Evolutionary conservation across 1,140 invertebrate species (phyloP), one percentile per base, ranked within the genome.

Genomic region (Drosophila equinoxialis): DNA sequence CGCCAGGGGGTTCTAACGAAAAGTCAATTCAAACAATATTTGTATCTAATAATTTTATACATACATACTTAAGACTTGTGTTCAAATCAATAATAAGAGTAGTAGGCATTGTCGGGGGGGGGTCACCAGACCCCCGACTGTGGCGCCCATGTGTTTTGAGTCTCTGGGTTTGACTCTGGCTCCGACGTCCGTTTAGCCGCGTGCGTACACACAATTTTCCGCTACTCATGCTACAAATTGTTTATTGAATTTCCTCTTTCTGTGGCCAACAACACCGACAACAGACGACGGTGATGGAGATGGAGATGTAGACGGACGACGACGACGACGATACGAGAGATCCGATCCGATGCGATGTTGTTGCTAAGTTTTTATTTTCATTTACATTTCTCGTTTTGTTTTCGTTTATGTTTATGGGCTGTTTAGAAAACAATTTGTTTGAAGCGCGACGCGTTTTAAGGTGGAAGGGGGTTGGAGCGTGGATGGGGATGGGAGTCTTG

Each of bases 181-280:
- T 42, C 39, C 59, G 45, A 51, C 70, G 76, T 71, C 68, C 83
- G 83, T 86, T 86, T 86, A 86, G 83, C 83, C 79, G 83, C 83
- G 83, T 86, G 83, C 83, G 83, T 86, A 86, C 83, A 86, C 83
- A 86, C 83, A 89, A 89, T 89, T 89, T 89, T 89, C 84, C 84
- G 84, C 84, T 89, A 84, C 84, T 89, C 84, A 89, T 89, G 84
- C 86, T 89, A 81, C 84, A 89, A 89, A 89, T 89, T 89, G 84
- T 89, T 89, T 89, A 87, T 87, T 87, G 84, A 86, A 86, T 86
- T 86, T 86, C 83, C 83, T 86, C 83, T 85, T 86, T 68, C 64
- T 83, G 80, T 58, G 67, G 65, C 66, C 71, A 41, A 64, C 65
- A 74, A 61, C 59, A 65, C 57, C 61, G 41, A 48, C 45, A 8